These are phyloP conservation scores for Neoniphon sammara DNA, from an alignment of 2,797 vertebrate genomes.

Conservation along the genomic window DNA sequence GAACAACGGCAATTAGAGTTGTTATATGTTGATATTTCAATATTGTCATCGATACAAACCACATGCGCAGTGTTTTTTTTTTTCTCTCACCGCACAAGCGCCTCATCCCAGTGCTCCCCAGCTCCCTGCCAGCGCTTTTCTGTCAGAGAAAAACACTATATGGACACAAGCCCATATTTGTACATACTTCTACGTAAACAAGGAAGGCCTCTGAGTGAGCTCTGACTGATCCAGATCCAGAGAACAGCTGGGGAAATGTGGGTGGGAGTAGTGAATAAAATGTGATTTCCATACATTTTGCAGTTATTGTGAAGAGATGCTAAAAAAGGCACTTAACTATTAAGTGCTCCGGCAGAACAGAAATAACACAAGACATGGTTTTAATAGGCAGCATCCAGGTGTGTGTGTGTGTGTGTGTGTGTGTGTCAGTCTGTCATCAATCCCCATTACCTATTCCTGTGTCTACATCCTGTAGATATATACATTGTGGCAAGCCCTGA, in stretches of 20 bases:
- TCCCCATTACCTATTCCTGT: slow-evolving; percentile 17
- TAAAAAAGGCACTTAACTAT: not conserved
- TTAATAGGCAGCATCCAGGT: not conserved
- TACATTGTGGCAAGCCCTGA: slow-evolving; percentile 93
- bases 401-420: not conserved
- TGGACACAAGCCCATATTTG: no score
- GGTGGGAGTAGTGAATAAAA: not conserved
- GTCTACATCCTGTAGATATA: slow-evolving; percentile 85
- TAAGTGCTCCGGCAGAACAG: not conserved
- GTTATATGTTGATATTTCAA: no score
- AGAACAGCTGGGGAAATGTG: not conserved
- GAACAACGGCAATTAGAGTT: no score
- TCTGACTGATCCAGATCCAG: not conserved
- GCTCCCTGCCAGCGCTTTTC: no score
- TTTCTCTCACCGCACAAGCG: no score
- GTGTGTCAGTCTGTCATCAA: not conserved
- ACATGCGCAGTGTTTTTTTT: no score
- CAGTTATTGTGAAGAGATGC: not conserved
- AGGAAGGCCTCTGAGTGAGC: no score
- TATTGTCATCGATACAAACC: no score
- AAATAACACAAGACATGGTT: not conserved
- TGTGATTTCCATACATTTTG: not conserved
- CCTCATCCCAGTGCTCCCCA: no score
- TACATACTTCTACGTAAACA: no score
- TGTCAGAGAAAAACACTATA: not conserved